These are phyloP conservation scores for Leuciscus waleckii DNA, from an alignment of 2,797 vertebrate species.

Conservation along the genomic window DNA sequence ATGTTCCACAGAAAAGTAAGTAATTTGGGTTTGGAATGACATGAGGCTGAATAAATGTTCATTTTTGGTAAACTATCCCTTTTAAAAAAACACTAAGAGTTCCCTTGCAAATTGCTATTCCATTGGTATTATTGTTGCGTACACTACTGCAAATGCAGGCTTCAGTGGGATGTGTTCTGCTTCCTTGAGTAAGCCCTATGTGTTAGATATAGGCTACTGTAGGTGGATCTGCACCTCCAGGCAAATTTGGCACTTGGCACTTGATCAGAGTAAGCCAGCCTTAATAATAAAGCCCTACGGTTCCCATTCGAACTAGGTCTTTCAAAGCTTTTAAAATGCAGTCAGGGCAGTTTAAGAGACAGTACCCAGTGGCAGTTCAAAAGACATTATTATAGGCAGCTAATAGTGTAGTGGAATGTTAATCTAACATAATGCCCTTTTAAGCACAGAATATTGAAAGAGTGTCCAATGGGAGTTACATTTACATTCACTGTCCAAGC, in stretches of 20 bases:
- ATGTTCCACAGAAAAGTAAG: neutral
- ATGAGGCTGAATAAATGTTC: neutral
- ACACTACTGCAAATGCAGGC: neutral
- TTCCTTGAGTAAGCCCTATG: conserved; percentile 10
- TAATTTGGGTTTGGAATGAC: neutral
- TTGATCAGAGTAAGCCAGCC: conserved; percentile 1
- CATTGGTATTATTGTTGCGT: neutral
- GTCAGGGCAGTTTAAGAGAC: neutral
- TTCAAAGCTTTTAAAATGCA: conserved; percentile 13
- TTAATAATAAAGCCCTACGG: conserved; percentile 1
- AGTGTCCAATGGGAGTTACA: neutral
- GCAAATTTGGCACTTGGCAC: conserved; percentile 18
- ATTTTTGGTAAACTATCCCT: neutral
- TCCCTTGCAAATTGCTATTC: neutral
- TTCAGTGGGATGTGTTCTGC: conserved; percentile 10
- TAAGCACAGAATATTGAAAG: conserved; percentile 4
- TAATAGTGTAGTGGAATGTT: neutral
- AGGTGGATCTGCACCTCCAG: conserved; percentile 26
- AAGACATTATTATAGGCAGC: neutral
- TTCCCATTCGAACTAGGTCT: conserved; percentile 1
- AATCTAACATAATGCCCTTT: conserved; percentile 3
- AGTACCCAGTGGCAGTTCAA: neutral
- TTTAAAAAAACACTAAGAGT: neutral
- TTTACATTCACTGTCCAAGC: neutral
- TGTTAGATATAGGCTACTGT: neutral